phyloP scores from a whole-genome alignment of 2,113 vertebrate genomes.

The Phalacrocorax carbo region DNA sequence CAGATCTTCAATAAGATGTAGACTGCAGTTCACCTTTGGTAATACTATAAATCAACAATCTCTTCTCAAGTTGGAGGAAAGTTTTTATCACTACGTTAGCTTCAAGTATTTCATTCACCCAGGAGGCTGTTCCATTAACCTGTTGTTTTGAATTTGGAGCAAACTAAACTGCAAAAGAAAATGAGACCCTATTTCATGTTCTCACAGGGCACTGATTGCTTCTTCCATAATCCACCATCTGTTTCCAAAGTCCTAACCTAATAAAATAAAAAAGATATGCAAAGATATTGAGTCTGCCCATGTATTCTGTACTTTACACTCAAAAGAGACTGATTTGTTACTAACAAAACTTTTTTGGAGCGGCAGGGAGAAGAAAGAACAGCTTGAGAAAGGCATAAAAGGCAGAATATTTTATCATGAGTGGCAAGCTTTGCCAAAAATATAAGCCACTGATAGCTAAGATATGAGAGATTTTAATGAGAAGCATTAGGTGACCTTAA shows the following conservation, averaged over 20 bases:
- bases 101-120: neutral
- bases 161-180: neutral
- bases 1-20: neutral
- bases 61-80: neutral
- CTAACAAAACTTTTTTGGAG: neutral
- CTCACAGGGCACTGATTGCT: neutral
- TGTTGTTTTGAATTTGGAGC: neutral
- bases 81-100: neutral
- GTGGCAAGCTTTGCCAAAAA: slow-evolving; percentile 6
- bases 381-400: neutral
- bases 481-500: slow-evolving; percentile 27
- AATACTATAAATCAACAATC: neutral
- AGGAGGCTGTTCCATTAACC: neutral
- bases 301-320: neutral
- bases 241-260: neutral
- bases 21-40: neutral
- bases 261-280: neutral
- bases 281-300: neutral
- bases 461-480: slow-evolving; percentile 17
- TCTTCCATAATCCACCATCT: neutral
- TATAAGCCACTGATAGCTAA: neutral
- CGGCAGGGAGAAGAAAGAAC: neutral
- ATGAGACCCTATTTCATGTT: neutral
- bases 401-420: neutral
- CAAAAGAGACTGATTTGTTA: neutral